Evolutionary conservation across 2,888 invertebrate genomes (phyloP), one percentile per base, ranked within the genome.

Genomic region (Cheilosia grossa): DNA sequence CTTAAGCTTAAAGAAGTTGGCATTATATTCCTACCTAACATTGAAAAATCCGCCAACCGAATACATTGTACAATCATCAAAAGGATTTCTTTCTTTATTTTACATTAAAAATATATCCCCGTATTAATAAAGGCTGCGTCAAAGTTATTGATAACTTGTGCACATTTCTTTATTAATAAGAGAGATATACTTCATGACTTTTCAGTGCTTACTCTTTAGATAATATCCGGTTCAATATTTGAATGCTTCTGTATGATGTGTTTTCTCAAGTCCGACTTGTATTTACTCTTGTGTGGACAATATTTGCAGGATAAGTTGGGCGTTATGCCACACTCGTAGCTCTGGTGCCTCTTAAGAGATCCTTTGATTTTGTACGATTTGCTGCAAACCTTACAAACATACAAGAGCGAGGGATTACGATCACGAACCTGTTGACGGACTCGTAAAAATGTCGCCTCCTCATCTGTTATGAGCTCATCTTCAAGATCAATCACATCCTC

Each of bases 321-420:
- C 40, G 89, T 89, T 3, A 92, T 90, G 2, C 92, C 92, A 90
- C 96, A 96, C 91, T 96, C 96, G 92, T 95, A 95, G 89, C 94
- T 95, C 89, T 95, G 93, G 91, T 96, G 96, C 77, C 96, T 94
- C 91, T 95, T 95, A 89, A 96, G 93, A 86, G 96, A 96, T 88
- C 96, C 95, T 90, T 95, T 95, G 92, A 95, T 95, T 92, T 95
- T 95, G 94, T 97, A 97, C 89, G 95, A 94, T 93, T 97, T 97
- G 88, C 96, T 96, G 92, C 97, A 97, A 89, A 93, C 94, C 89
- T 93, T 94, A 92, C 96, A 96, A 86, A 93, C 94, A 90, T 94
- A 89, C 51, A 56, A 33, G 1, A 17, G 51, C 15, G 51, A 10
- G 1, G 21, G 13, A 47, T 33, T 49, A 2, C 64, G 17, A 24